Percentiles rank a stretch among this genome's conserved stretches.
phyloP scores from a whole-genome alignment of 1,140 invertebrate species.

The Eriosoma lanigerum region DNA sequence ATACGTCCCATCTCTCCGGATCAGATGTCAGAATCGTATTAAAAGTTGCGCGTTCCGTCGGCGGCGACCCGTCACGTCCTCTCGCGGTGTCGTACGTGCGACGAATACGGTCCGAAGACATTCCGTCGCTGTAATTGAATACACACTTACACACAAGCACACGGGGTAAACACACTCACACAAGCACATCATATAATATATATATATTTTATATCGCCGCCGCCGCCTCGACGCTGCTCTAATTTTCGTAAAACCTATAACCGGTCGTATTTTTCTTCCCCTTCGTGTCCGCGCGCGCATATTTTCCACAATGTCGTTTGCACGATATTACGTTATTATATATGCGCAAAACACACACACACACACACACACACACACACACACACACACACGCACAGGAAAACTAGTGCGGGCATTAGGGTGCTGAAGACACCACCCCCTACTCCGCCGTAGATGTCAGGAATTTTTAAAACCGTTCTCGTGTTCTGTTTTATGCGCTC shows the following conservation, averaged over 20 bases:
- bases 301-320: neutral
- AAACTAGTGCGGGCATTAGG: too few species aligned
- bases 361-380: too few species aligned
- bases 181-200: too few species aligned
- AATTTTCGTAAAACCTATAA: constrained; percentile 35
- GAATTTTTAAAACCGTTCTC: too few species aligned
- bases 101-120: constrained; percentile 31
- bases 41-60: constrained; percentile 21
- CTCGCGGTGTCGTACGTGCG: constrained; percentile 26
- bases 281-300: neutral
- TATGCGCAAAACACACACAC: too few species aligned
- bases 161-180: neutral
- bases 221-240: neutral
- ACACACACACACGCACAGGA: too few species aligned
- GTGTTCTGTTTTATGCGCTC: too few species aligned
- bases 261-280: too few species aligned
- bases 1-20: neutral
- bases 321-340: too few species aligned
- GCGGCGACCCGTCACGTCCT: constrained; percentile 30
- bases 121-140: constrained; percentile 38
- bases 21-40: constrained; percentile 49
- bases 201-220: too few species aligned
- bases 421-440: too few species aligned
- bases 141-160: neutral
- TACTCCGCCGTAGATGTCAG: too few species aligned